Conservation (phyloP, 2,888 invertebrate genomes). For the Hypena proboscidalis region DNA sequence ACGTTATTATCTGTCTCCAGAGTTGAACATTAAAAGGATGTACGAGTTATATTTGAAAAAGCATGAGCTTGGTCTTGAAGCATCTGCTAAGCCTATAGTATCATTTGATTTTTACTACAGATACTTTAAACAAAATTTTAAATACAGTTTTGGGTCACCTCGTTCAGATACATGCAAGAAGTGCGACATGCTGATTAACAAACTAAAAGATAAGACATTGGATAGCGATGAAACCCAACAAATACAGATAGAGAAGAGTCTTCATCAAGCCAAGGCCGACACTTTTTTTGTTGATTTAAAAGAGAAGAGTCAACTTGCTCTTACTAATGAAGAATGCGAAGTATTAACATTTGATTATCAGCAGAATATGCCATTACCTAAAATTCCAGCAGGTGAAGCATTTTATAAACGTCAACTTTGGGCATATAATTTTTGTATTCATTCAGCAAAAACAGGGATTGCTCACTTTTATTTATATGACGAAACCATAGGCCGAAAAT, state of each 20-base stretch:
- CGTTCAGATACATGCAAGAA: slow-evolving; percentile 13
- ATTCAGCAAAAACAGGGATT: slow-evolving; percentile 8
- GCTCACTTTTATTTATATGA: slow-evolving; percentile 12
- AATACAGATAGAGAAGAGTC: slow-evolving; percentile 2
- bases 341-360: slow-evolving; percentile 9
- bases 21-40: slow-evolving; percentile 21
- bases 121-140: slow-evolving; percentile 15
- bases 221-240: slow-evolving; percentile 6
- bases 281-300: slow-evolving; percentile 9
- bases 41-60: slow-evolving; percentile 15
- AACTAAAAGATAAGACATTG: slow-evolving; percentile 4
- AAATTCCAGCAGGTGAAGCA: slow-evolving; percentile 10
- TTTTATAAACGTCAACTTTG: slow-evolving; percentile 14
- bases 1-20: slow-evolving; percentile 19
- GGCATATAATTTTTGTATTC: slow-evolving; percentile 10
- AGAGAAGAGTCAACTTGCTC: slow-evolving; percentile 7
- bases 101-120: slow-evolving; percentile 14
- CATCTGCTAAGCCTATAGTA: slow-evolving; percentile 11
- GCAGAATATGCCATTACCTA: slow-evolving; percentile 8
- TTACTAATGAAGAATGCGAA: slow-evolving; percentile 5
- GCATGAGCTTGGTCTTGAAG: slow-evolving; percentile 5
- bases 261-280: slow-evolving; percentile 7
- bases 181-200: slow-evolving; percentile 10
- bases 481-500: slow-evolving; percentile 10
- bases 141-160: slow-evolving; percentile 12